Evolutionary conservation across 2,888 invertebrate genomes (phyloP), one percentile per base, ranked within the genome.

Genomic region (Osmoderma eremita): DNA sequence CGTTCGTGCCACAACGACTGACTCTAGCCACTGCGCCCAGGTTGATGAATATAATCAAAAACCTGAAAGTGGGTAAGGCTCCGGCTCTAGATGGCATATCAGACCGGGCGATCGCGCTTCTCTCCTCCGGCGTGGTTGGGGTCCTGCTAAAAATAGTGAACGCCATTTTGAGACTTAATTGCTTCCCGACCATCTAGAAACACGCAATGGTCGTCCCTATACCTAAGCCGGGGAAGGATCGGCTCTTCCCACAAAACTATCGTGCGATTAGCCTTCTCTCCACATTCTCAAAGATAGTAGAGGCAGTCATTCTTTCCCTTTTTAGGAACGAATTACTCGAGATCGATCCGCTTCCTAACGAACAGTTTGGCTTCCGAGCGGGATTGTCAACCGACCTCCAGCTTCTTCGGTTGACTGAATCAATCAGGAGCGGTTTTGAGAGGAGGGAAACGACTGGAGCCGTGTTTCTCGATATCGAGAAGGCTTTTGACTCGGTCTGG

Each of bases 211-310:
- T 71, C 0, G 54, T 68, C 2, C 39, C 51, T 0, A 54, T 69
- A 2, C 63, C 48, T 1, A 69, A 69, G 49, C 67, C 62, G 1
- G 58, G 48, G 1, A 48, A 69, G 24, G 30, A 49, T 24, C 18
- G 5, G 4, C 36, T 17, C 12, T 50, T 65, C 51, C 71, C 73
- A 5, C 48, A 30, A 22, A 74, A 69, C 39, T 75, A 75, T 53
- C 56, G 75, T 12, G 75, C 75, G 0, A 76, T 78, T 8, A 72
- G 72, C n/a, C 70, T 76, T 3, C 69, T 77, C 3, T 48, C 48
- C 15, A 3, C 30, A 30, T 30, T 30, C 1, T 30, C 30, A 6
- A 42, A 42, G 13, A 12, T 42, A 8, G 42, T 13, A 5, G 13
- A 42, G 42, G 17, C 15, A 1, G 42, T 42, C 4, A n/a, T 42